Percentiles rank a stretch among this genome's conserved stretches.
Evolutionary conservation across 2,888 invertebrate species (phyloP).

Genomic region (Neelides folsomi): DNA sequence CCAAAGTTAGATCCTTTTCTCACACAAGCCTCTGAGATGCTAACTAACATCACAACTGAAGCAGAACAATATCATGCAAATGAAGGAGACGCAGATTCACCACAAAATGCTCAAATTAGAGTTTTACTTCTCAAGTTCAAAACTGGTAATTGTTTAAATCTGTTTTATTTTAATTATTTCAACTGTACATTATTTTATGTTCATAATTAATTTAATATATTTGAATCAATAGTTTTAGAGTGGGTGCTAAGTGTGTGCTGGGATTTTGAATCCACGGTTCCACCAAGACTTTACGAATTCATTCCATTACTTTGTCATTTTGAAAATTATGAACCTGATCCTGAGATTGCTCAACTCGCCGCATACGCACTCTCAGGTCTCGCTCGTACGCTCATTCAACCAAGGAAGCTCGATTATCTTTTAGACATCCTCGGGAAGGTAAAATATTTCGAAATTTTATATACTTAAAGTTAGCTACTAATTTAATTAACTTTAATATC

Average conservation of each 20-base stretch:
- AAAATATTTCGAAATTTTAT: constrained; percentile 17
- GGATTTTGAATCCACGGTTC: constrained; percentile 37
- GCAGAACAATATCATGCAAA: constrained; percentile 25
- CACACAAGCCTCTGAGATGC: constrained; percentile 13
- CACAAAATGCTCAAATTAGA: constrained; percentile 29
- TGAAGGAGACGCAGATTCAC: constrained; percentile 20
- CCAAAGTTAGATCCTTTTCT: constrained; percentile 23
- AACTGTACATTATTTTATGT: constrained; percentile 5
- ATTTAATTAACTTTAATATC: background rate
- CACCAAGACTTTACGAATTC: constrained; percentile 42
- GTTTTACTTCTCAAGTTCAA: constrained; percentile 32
- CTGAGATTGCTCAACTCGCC: constrained; percentile 57
- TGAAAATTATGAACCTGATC: constrained; percentile 63
- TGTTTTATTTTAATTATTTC: too few relatives aligned
- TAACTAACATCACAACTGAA: constrained; percentile 22
- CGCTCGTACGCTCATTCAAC: constrained; percentile 50
- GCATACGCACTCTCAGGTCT: constrained; percentile 53
- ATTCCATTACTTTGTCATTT: constrained; percentile 55
- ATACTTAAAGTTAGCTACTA: constrained; percentile 3
- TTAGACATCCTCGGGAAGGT: constrained; percentile 46
- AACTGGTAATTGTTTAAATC: constrained; percentile 16
- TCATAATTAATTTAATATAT: background rate
- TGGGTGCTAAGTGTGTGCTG: constrained; percentile 31
- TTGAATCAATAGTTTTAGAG: constrained; percentile 21
- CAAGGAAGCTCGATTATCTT: constrained; percentile 47